Percentiles rank a stretch among this genome's conserved stretches.
Evolutionary conservation across 1,140 invertebrate species (phyloP).

Genomic region (Sesamia nonagrioides): DNA sequence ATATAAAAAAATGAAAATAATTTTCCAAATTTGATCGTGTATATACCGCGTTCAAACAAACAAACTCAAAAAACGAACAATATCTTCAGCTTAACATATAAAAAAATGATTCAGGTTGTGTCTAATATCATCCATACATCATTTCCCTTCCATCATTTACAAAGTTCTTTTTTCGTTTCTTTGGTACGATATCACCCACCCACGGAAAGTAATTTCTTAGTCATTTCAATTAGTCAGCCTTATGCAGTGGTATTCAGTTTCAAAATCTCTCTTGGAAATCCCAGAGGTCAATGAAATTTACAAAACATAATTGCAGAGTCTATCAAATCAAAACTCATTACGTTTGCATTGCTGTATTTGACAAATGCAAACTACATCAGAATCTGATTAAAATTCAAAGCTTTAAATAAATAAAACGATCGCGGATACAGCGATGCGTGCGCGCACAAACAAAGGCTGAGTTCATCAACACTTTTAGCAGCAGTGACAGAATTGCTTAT

Average conservation of each 20-base stretch:
- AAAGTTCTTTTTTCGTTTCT: no score
- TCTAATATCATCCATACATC: no score
- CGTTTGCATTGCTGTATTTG: constrained; percentile 13
- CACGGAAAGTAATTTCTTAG: not conserved
- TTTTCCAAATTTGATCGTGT: no score
- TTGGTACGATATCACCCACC: not conserved
- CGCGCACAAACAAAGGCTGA: constrained; percentile 48
- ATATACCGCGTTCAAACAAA: no score
- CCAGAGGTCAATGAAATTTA: constrained; percentile 9
- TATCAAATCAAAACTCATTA: constrained; percentile 4
- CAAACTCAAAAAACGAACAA: no score
- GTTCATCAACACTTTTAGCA: constrained; percentile 51
- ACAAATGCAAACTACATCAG: constrained; percentile 13
- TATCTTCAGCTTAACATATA: no score
- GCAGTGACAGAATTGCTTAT: not conserved
- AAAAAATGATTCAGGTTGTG: no score
- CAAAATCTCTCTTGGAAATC: not conserved
- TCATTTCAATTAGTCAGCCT: not conserved
- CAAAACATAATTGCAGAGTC: not conserved
- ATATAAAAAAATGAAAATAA: no score
- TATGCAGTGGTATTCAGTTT: not conserved
- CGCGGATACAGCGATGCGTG: constrained; percentile 44
- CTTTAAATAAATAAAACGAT: constrained; percentile 49
- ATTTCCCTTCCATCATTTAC: no score
- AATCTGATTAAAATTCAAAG: constrained; percentile 48